Conservation (phyloP, 2,113 vertebrate species). For the Tragulus kanchil region DNA sequence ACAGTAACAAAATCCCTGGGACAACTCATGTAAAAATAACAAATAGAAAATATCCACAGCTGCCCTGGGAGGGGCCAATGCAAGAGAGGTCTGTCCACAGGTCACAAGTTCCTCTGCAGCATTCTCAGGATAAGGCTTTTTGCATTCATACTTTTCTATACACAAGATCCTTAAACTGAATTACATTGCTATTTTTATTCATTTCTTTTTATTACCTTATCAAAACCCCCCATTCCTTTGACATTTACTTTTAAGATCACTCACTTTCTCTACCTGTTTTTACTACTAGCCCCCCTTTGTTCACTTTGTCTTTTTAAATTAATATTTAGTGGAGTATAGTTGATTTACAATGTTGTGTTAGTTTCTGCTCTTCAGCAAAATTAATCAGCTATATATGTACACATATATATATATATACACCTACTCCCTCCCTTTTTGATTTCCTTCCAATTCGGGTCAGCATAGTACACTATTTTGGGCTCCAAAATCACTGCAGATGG, state of each 20-base stretch:
- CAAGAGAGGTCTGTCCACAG: not conserved
- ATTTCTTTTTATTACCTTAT: not conserved
- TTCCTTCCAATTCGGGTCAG: not conserved
- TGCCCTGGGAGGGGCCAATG: not conserved
- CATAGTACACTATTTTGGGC: not conserved
- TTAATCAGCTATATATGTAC: not conserved
- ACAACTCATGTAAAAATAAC: not conserved
- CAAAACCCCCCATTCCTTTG: not conserved
- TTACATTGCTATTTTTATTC: not conserved
- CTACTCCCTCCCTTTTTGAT: not conserved
- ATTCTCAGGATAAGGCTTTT: not conserved
- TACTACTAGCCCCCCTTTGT: not conserved
- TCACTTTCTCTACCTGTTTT: not conserved
- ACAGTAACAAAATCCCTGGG: not conserved
- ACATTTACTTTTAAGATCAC: not conserved
- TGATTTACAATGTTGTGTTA: not conserved
- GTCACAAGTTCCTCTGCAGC: not conserved
- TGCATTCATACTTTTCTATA: not conserved
- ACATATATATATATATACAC: not conserved
- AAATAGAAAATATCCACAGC: not conserved
- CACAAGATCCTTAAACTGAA: not conserved
- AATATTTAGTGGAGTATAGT: not conserved
- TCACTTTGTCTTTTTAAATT: not conserved
- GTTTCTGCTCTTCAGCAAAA: not conserved
- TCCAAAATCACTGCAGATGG: too few species aligned